phyloP scores from a whole-genome alignment of 2,797 vertebrate species.

The Myripristis jacobus region DNA sequence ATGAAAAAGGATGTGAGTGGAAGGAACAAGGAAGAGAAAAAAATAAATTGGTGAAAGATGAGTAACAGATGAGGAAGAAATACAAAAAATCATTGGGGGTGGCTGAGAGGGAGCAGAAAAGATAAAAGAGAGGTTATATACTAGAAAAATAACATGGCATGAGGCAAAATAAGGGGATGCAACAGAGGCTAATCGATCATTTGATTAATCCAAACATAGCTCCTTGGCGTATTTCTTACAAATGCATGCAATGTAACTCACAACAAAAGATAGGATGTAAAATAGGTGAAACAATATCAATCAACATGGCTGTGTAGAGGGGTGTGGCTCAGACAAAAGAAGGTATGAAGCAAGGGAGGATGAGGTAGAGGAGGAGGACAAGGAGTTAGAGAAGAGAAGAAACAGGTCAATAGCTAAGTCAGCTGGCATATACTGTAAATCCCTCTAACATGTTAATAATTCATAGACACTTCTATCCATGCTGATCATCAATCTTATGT shows the following conservation, averaged over 20 bases:
- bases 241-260: neutral
- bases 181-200: no score
- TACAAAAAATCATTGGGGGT: slow-evolving; percentile 41
- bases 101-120: slow-evolving; percentile 51
- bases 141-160: no score
- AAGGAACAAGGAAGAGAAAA: slow-evolving; percentile 1
- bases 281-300: neutral
- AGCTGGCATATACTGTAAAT: slow-evolving; percentile 77
- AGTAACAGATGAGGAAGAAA: slow-evolving; percentile 33
- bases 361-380: slow-evolving; percentile 37
- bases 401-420: slow-evolving; percentile 70
- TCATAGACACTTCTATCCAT: slow-evolving; percentile 66
- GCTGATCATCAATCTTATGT: slow-evolving; percentile 68
- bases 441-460: slow-evolving; percentile 74
- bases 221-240: neutral
- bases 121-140: slow-evolving; percentile 49
- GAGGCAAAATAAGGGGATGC: no score
- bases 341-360: slow-evolving; percentile 64
- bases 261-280: neutral
- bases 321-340: slow-evolving; percentile 59
- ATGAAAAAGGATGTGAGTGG: no score
- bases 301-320: slow-evolving; percentile 18
- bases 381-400: slow-evolving; percentile 41
- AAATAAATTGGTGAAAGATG: slow-evolving; percentile 38
- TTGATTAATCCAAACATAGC: no score